Conservation (phyloP, 1,140 invertebrate species). For the Camponotus pennsylvanicus region DNA sequence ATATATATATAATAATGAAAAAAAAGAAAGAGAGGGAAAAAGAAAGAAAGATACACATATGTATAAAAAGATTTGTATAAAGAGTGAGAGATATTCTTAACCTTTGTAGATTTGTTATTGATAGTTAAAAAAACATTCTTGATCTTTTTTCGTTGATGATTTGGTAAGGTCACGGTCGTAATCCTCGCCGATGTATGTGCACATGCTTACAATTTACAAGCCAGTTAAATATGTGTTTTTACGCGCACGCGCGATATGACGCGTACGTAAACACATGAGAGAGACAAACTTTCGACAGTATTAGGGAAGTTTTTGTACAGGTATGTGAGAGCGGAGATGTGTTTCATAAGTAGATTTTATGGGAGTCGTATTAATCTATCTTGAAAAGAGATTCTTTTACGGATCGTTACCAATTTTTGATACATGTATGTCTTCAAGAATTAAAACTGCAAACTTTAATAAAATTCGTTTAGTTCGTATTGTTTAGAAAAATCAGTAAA, state of each 20-base stretch:
- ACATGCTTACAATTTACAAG: conserved; percentile 33
- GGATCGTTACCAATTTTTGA: conserved; percentile 5
- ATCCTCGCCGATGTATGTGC: conserved; percentile 28
- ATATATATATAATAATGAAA: no score
- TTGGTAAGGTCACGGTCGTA: conserved; percentile 73
- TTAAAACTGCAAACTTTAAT: neutral
- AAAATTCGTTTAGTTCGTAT: neutral
- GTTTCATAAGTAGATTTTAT: conserved; percentile 10
- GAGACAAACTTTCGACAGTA: conserved; percentile 69
- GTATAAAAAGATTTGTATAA: no score
- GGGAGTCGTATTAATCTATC: neutral
- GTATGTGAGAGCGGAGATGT: conserved; percentile 17
- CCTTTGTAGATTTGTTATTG: neutral
- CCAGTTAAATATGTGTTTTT: neutral
- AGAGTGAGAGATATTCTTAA: neutral
- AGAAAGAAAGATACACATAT: no score
- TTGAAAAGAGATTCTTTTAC: neutral
- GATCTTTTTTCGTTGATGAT: conserved; percentile 43
- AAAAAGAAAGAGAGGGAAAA: no score
- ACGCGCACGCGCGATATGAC: conserved; percentile 56
- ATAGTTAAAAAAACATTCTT: conserved; percentile 7
- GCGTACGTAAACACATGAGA: conserved; percentile 69
- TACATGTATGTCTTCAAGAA: neutral
- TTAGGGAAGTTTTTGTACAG: conserved; percentile 52
- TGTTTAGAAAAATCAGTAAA: neutral